phyloP scores from a whole-genome alignment of 2,797 vertebrate genomes.

The Xenentodon cancila region DNA sequence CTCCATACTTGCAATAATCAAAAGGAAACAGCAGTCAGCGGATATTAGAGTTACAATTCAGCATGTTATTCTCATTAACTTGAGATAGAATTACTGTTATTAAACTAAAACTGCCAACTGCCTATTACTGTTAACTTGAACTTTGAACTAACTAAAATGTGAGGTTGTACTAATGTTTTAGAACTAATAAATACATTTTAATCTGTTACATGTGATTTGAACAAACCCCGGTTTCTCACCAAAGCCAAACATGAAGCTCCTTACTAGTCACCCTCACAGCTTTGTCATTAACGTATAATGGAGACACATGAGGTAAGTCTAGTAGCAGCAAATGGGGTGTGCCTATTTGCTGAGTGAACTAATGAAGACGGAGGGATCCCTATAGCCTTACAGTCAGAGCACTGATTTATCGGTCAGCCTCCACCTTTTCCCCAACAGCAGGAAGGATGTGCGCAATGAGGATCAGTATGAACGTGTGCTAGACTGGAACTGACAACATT shows the following conservation, averaged over 20 bases:
- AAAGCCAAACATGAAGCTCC: constrained; percentile 21
- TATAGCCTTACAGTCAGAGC: constrained; percentile 61
- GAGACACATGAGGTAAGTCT: constrained; percentile 66
- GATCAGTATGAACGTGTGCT: constrained; percentile 40
- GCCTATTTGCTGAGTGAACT: constrained; percentile 66
- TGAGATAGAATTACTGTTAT: constrained; percentile 20
- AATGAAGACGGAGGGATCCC: constrained; percentile 74
- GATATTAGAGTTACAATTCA: constrained; percentile 1
- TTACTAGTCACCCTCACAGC: constrained; percentile 33
- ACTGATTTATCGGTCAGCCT: constrained; percentile 59
- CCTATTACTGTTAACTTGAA: constrained; percentile 3
- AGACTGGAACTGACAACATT: constrained; percentile 63
- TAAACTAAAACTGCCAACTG: neutral
- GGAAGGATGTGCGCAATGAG: constrained; percentile 43
- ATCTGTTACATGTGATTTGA: constrained; percentile 32
- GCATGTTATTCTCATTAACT: constrained; percentile 26
- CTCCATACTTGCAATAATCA: constrained; percentile 5
- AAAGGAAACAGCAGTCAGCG: constrained; percentile 1
- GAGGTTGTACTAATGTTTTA: neutral
- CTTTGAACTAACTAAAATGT: constrained; percentile 7
- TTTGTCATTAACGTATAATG: constrained; percentile 66
- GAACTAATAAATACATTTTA: constrained; percentile 29
- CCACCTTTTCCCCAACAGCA: constrained; percentile 43
- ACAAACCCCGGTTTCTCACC: constrained; percentile 16
- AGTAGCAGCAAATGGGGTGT: constrained; percentile 59